phyloP scores from a whole-genome alignment of 2,888 invertebrate species.

The Dolomedes plantarius region DNA sequence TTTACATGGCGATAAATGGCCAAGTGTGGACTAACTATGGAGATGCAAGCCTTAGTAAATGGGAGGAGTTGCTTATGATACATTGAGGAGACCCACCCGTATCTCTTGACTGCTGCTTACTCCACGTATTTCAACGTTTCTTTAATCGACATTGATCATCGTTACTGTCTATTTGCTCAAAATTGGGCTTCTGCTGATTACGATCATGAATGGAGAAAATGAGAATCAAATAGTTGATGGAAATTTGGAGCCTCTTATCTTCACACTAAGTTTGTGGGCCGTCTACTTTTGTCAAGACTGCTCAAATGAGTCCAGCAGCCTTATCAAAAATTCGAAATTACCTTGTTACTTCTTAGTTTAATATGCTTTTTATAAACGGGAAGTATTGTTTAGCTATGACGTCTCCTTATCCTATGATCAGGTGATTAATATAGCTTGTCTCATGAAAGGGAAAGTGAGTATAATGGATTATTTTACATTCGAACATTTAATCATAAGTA shows the following conservation, averaged over 20 bases:
- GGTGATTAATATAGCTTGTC: background rate
- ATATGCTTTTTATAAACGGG: background rate
- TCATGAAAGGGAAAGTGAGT: background rate
- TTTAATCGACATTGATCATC: conserved; percentile 51
- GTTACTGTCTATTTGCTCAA: conserved; percentile 46
- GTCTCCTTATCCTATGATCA: background rate
- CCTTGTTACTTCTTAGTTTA: conserved; percentile 22
- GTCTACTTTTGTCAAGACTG: conserved; percentile 40
- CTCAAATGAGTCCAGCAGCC: conserved; percentile 28
- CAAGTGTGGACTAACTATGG: conserved; percentile 8
- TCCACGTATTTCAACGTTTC: conserved; percentile 29
- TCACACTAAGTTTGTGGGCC: conserved; percentile 3
- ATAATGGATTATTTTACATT: background rate
- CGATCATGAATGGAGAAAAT: conserved; percentile 10
- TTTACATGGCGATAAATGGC: conserved; percentile 36
- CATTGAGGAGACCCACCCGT: conserved; percentile 30
- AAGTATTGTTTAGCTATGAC: background rate
- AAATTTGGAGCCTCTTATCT: conserved; percentile 43
- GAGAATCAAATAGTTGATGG: conserved; percentile 34
- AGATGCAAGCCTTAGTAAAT: conserved; percentile 7
- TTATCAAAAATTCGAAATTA: conserved; percentile 39
- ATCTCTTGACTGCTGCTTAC: conserved; percentile 29
- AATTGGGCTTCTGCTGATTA: conserved; percentile 43
- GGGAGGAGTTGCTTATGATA: conserved; percentile 43
- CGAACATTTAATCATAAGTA: background rate